Conservation (phyloP, 2,797 vertebrate genomes). For the Pelobates cultripes region DNA sequence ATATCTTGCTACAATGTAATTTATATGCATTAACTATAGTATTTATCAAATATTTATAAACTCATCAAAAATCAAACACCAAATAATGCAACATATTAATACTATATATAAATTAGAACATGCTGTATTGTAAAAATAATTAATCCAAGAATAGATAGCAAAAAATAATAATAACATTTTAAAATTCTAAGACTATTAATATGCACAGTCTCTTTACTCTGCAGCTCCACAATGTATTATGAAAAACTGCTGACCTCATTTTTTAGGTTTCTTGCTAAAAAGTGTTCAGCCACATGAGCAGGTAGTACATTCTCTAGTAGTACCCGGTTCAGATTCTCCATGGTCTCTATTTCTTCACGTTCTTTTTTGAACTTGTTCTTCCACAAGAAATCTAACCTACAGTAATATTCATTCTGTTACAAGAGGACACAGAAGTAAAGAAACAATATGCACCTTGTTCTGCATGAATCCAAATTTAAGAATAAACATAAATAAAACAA, state of each 20-base stretch:
- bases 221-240: no score
- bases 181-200: no score
- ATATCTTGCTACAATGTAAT: no score
- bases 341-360: constrained; percentile 97
- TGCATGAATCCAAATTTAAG: constrained; percentile 68
- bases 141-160: no score
- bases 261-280: constrained; percentile 93
- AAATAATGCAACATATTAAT: no score
- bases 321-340: constrained; percentile 97
- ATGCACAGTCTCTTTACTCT: no score
- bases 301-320: constrained; percentile 96
- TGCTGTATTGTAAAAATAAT: no score
- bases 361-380: constrained; percentile 99
- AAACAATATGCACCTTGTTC: constrained; percentile 89
- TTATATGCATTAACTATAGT: no score
- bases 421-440: constrained; percentile 96
- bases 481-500: constrained; percentile 64
- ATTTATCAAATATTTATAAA: no score
- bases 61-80: no score
- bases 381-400: constrained; percentile 98
- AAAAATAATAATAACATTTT: no score
- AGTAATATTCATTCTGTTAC: constrained; percentile 86
- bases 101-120: no score
- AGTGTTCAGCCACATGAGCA: constrained; percentile 94
- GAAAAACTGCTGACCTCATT: constrained; percentile 83